A percentile compares a stretch with the other conserved stretches of the same genome.
phyloP scores from a whole-genome alignment of 2,113 vertebrate species.

The Crypturellus undulatus region DNA sequence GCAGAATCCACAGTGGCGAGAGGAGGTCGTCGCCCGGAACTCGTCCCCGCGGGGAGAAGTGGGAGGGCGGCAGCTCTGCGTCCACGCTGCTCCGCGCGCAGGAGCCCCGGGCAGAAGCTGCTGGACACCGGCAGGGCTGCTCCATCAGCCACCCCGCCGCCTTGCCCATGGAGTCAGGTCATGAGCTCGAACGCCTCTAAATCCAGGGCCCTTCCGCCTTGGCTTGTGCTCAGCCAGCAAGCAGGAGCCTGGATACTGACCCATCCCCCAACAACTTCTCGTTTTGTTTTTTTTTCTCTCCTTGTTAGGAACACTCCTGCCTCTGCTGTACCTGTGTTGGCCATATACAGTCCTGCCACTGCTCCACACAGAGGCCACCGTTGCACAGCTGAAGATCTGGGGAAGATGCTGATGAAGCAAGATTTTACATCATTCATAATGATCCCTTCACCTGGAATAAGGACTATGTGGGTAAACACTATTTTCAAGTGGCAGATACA shows the following conservation, averaged over 20 bases:
- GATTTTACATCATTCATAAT: background rate
- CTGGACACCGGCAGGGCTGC: background rate
- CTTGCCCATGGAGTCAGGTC: too few species aligned
- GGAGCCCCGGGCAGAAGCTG: background rate
- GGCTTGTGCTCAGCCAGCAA: background rate
- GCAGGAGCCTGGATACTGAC: background rate
- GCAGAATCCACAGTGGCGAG: background rate
- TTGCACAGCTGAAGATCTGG: background rate
- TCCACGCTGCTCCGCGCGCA: background rate
- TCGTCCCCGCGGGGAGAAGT: background rate
- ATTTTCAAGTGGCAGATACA: background rate
- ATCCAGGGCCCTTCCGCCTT: background rate
- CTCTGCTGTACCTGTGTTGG: too few species aligned
- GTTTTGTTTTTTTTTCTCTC: too few species aligned
- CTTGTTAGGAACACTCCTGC: background rate
- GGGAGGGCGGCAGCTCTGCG: background rate
- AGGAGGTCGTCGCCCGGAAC: background rate
- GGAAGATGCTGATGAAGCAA: background rate
- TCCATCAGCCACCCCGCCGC: background rate
- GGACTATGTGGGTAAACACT: background rate
- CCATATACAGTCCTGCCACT: background rate
- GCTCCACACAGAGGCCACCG: rapidly evolving
- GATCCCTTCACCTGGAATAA: background rate
- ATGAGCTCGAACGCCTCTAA: too few species aligned
- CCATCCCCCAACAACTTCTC: background rate